Evolutionary conservation across 2,113 vertebrate genomes (phyloP).

Genomic region (Myanophis thanlyinensis): DNA sequence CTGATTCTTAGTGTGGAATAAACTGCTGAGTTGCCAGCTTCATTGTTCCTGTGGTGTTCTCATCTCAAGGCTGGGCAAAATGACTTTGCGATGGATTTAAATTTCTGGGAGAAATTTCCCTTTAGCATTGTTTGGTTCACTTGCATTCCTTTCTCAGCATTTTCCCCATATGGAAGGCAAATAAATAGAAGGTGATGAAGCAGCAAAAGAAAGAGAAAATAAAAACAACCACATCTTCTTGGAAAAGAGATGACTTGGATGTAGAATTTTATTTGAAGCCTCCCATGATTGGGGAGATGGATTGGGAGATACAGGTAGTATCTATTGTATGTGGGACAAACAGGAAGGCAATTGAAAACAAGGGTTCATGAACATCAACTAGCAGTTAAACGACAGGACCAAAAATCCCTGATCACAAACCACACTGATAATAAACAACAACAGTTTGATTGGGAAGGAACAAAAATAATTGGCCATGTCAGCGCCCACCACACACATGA

Average conservation of each 20-base stretch:
- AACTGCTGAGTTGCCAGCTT: conserved; percentile 37
- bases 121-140: conserved; percentile 18
- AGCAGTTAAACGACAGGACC: too few relatives aligned
- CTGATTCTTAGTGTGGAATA: conserved; percentile 29
- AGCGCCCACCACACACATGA: too few relatives aligned
- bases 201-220: neutral
- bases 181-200: rapidly evolving
- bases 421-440: too few relatives aligned
- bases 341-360: too few relatives aligned
- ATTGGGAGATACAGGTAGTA: neutral
- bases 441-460: too few relatives aligned
- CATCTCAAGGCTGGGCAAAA: conserved; percentile 46
- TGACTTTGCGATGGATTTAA: conserved; percentile 15
- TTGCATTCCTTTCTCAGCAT: neutral
- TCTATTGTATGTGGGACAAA: too few relatives aligned
- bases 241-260: neutral
- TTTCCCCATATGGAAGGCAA: neutral
- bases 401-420: too few relatives aligned
- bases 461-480: too few relatives aligned
- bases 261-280: neutral
- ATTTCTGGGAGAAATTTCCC: conserved; percentile 39
- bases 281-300: neutral
- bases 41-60: conserved; percentile 50
- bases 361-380: too few relatives aligned
- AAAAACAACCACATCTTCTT: neutral